Evolutionary conservation across 2,888 invertebrate genomes (phyloP), one percentile per base, ranked within the genome.

Genomic region (Heliconius aoede): DNA sequence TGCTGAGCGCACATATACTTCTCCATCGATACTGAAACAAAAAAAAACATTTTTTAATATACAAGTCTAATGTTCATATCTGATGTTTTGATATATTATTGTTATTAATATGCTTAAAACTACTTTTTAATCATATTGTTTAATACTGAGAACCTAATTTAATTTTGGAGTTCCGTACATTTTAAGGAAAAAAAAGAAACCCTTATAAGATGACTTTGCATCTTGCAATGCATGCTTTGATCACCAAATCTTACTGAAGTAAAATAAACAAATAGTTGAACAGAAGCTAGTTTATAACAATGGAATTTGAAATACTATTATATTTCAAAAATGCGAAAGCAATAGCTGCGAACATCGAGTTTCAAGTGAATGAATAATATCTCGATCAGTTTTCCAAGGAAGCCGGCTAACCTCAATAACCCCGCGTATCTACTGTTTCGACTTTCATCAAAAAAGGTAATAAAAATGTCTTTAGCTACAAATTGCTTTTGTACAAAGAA

Each of bases 1-100:
- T 95, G 7, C 95, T 95, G 75, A 98, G 90, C 69, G 97, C 95
- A 81, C 96, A 95, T 80, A 97, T 91, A 83, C 97, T 97, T 73
- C 96, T 95, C 91, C 96, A 95, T 76, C 97, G 96, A 88, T 95
- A 95, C 96, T 97, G 95, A 81, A 96, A 95, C 91, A 93, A 93
- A 84, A 68, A 84, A 82, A 83, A 88, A 86, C 81, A 72, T 64
- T 1, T 36, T 64, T 64, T 65, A 4, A 32, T 4, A 61, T 15
- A 28, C 28, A 15, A 46, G 1, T 26, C n/a, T n/a, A n/a, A 7
- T 18, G 28, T 28, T 61, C n/a, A n/a, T n/a, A n/a, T n/a, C n/a
- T n/a, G n/a, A n/a, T n/a, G n/a, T n/a, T n/a, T n/a, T n/a, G n/a
- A n/a, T n/a, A n/a, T n/a, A 0, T 13, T 21, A 28, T 30, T 62